phyloP scores from a whole-genome alignment of 2,113 vertebrate species.

The Indicator maculatus region DNA sequence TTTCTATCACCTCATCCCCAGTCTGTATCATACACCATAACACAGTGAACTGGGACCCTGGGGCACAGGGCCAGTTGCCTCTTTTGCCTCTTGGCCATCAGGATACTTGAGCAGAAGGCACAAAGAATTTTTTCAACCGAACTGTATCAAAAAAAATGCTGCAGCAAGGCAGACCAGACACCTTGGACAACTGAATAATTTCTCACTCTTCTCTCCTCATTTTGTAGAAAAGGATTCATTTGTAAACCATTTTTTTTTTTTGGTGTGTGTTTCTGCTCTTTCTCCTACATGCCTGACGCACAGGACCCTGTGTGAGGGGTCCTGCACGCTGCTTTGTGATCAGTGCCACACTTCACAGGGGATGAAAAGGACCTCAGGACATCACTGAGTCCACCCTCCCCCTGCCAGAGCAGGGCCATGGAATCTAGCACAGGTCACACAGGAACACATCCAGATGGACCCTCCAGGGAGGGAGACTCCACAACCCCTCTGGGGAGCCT shows the following conservation, averaged over 20 bases:
- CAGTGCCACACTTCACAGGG: background rate
- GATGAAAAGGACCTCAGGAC: too few species aligned
- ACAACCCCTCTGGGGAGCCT: too few species aligned
- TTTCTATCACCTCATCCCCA: too few species aligned
- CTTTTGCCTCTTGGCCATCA: background rate
- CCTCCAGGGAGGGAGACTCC: too few species aligned
- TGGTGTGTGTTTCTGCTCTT: background rate
- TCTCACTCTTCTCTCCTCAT: background rate
- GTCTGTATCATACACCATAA: background rate
- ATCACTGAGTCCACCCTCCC: too few species aligned
- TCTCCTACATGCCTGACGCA: background rate
- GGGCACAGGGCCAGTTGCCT: accelerated
- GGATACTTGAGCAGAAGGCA: background rate
- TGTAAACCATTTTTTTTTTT: background rate
- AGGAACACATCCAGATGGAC: too few species aligned
- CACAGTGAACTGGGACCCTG: accelerated
- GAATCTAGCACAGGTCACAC: too few species aligned
- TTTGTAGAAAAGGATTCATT: background rate
- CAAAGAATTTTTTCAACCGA: background rate
- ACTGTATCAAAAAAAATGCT: background rate
- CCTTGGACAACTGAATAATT: background rate
- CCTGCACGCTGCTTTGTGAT: background rate
- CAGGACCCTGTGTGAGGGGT: background rate
- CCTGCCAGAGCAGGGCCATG: too few species aligned
- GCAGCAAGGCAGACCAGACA: background rate